These are phyloP conservation scores for Forbesichthys papilliferus DNA, from an alignment of 2,113 vertebrate species.

Conservation along the genomic window DNA sequence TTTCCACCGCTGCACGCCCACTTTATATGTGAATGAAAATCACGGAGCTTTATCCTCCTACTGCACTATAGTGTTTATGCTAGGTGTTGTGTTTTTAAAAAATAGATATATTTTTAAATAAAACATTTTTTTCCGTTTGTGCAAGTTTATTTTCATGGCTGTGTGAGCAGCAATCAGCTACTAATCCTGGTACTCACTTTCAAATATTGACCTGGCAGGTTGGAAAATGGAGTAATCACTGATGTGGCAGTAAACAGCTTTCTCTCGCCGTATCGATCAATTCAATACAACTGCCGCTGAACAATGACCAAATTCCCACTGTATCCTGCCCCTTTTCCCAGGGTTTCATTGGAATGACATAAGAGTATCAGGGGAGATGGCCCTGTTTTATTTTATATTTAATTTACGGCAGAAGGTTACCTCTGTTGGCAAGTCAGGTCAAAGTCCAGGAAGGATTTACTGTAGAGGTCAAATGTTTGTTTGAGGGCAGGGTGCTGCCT, in stretches of 20 bases:
- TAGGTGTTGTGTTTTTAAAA: neutral
- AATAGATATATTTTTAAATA: too few relatives aligned
- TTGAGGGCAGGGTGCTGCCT: constrained; percentile 47
- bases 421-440: neutral
- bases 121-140: constrained; percentile 10
- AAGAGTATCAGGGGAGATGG: constrained; percentile 33
- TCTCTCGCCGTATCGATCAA: constrained; percentile 45
- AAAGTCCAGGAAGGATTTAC: constrained; percentile 5
- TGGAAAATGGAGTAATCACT: constrained; percentile 65
- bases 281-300: constrained; percentile 54
- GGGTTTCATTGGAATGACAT: constrained; percentile 31
- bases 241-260: constrained; percentile 61
- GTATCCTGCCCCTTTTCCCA: constrained; percentile 15
- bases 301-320: constrained; percentile 42
- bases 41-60: constrained; percentile 16
- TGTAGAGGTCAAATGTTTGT: constrained; percentile 41
- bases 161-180: constrained; percentile 35
- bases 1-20: neutral
- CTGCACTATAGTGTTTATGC: constrained; percentile 21
- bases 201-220: constrained; percentile 68
- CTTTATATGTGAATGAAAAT: neutral
- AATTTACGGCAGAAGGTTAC: neutral
- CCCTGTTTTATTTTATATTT: constrained; percentile 5
- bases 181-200: constrained; percentile 38
- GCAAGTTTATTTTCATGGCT: constrained; percentile 32